Conservation (phyloP, 2,113 vertebrate genomes). For the Xenus cinereus region DNA sequence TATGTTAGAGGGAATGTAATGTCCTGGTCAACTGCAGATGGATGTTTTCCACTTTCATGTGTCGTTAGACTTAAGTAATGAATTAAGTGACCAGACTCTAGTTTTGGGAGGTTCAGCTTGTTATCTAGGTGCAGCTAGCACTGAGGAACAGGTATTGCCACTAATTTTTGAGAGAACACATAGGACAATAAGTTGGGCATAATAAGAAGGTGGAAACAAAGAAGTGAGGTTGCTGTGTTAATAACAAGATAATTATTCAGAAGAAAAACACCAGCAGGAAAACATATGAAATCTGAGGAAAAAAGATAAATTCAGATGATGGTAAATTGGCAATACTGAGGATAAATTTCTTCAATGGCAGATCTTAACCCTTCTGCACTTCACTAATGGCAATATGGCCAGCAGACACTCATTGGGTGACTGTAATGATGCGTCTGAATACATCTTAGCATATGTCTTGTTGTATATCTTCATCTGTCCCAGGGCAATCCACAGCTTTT, state of each 20-base stretch:
- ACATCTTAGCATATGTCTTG: not conserved
- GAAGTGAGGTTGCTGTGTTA: not conserved
- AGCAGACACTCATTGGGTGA: not conserved
- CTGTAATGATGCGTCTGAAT: not conserved
- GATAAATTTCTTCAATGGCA: not conserved
- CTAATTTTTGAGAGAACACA: not conserved
- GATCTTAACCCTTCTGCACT: not conserved
- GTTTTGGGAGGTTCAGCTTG: not conserved
- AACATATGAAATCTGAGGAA: not conserved
- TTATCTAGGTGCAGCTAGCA: not conserved
- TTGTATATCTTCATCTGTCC: not conserved
- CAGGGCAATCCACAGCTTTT: not conserved
- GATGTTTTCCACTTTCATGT: not conserved
- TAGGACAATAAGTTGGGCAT: not conserved
- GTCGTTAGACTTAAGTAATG: not conserved
- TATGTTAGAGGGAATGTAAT: not conserved
- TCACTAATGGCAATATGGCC: not conserved
- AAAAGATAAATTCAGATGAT: not conserved
- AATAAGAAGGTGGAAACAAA: not conserved
- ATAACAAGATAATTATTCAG: not conserved
- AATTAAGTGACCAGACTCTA: rapidly evolving
- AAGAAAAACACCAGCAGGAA: not conserved
- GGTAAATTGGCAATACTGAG: not conserved
- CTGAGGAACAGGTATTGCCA: not conserved
- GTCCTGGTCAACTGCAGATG: not conserved